A percentile compares a stretch with the other conserved stretches of the same genome.
Conservation (phyloP, 2,797 vertebrate genomes). For the Enteromius anoplus region DNA sequence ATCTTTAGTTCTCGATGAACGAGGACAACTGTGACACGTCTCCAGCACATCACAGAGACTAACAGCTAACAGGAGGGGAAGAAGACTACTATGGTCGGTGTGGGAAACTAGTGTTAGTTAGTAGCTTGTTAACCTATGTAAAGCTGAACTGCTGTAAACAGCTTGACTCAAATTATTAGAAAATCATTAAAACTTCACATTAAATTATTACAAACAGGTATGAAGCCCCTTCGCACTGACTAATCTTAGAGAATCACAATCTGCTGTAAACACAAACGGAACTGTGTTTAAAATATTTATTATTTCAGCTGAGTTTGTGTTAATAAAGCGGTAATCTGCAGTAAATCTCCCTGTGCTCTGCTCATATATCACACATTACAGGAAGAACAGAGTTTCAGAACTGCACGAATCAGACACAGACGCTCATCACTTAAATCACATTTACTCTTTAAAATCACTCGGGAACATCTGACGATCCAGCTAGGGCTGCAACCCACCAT, state of each 20-base stretch:
- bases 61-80: background rate
- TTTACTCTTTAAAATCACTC: constrained; percentile 32
- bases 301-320: background rate
- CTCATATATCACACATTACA: constrained; percentile 38
- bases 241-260: background rate
- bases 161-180: too few relatives aligned
- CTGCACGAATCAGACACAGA: constrained; percentile 48
- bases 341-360: background rate
- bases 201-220: too few relatives aligned
- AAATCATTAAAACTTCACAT: too few relatives aligned
- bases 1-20: background rate
- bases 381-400: constrained; percentile 44
- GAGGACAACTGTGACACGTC: background rate
- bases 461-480: too few relatives aligned
- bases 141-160: background rate
- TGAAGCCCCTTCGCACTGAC: background rate
- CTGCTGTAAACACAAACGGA: background rate
- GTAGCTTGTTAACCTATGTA: background rate
- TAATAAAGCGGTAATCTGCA: background rate
- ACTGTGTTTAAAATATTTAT: background rate
- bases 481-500: too few relatives aligned
- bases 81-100: background rate
- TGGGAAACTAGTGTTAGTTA: background rate
- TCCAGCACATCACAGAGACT: background rate
- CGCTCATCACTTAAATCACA: constrained; percentile 36